A percentile compares a stretch with the other conserved stretches of the same genome.
phyloP scores from a whole-genome alignment of 2,888 invertebrate species.

The Alsophila aescularia region DNA sequence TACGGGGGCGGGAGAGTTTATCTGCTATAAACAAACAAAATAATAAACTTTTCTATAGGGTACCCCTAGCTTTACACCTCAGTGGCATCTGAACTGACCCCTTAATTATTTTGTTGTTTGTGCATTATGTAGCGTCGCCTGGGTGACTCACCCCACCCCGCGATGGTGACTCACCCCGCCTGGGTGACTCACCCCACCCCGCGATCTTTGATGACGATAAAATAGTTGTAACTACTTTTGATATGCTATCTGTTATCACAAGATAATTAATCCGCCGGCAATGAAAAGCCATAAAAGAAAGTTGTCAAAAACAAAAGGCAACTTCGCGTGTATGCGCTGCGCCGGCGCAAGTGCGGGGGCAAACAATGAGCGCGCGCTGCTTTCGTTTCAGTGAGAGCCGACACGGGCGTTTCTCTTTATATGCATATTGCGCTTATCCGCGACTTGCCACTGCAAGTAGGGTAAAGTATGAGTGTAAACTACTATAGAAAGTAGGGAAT shows the following conservation, averaged over 20 bases:
- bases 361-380: slow-evolving; percentile 49
- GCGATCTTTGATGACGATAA: too few species aligned
- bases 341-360: slow-evolving; percentile 7
- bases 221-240: background rate
- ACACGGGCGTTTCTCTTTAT: slow-evolving; percentile 44
- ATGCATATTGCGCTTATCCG: slow-evolving; percentile 9
- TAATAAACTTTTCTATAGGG: too few species aligned
- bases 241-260: background rate
- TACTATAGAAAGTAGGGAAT: too few species aligned
- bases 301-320: slow-evolving; percentile 24
- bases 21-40: too few species aligned
- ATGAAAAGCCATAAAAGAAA: slow-evolving; percentile 23
- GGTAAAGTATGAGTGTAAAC: background rate
- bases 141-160: too few species aligned
- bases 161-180: too few species aligned
- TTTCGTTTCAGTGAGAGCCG: slow-evolving; percentile 49
- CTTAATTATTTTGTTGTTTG: too few species aligned
- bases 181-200: too few species aligned
- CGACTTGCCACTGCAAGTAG: background rate
- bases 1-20: too few species aligned
- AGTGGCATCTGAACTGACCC: too few species aligned
- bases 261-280: background rate
- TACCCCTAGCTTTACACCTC: too few species aligned
- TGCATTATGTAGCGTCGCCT: too few species aligned
- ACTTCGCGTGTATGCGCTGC: slow-evolving; percentile 7